phyloP scores from a whole-genome alignment of 2,113 vertebrate genomes.

The Dendrocopos noguchii region DNA sequence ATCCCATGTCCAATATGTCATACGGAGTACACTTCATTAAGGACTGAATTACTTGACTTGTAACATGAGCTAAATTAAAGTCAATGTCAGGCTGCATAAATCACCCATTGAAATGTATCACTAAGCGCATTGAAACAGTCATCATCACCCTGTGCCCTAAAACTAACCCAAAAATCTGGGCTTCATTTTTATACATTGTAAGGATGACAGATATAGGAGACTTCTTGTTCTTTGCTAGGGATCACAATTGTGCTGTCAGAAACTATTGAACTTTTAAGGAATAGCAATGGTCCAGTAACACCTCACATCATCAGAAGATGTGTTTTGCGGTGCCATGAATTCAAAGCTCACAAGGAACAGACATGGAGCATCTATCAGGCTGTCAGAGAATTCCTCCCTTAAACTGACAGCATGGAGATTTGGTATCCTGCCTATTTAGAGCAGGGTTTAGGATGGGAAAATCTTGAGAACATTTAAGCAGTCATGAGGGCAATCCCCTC shows the following conservation, averaged over 20 bases:
- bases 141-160: slow-evolving; percentile 35
- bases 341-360: background rate
- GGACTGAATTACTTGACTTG: slow-evolving; percentile 69
- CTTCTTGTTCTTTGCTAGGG: background rate
- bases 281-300: background rate
- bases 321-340: background rate
- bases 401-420: background rate
- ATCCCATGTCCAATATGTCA: slow-evolving; percentile 71
- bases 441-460: background rate
- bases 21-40: slow-evolving; percentile 72
- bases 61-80: slow-evolving; percentile 76
- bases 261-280: background rate
- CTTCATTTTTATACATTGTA: slow-evolving; percentile 11
- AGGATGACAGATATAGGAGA: background rate
- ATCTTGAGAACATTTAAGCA: background rate
- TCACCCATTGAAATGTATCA: slow-evolving; percentile 64
- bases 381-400: background rate
- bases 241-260: slow-evolving; percentile 29
- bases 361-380: slow-evolving; percentile 11
- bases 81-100: slow-evolving; percentile 65
- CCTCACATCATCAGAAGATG: background rate
- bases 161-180: slow-evolving; percentile 54
- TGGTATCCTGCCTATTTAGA: background rate
- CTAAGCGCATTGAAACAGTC: slow-evolving; percentile 54
- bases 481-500: background rate